phyloP scores from a whole-genome alignment of 2,888 invertebrate genomes.

The Tetrapedia diversipes region DNA sequence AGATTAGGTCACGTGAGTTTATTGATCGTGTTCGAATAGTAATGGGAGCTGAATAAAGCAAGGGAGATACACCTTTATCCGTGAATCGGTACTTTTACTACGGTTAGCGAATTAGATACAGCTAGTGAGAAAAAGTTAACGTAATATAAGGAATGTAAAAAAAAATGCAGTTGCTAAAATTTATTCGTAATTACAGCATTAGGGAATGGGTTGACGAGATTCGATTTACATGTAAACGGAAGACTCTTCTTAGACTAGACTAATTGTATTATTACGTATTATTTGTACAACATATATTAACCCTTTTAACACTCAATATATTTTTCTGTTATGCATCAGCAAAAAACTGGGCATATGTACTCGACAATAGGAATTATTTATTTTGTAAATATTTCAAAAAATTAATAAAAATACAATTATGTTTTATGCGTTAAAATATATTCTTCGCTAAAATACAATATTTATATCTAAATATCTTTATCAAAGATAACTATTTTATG shows the following conservation, averaged over 20 bases:
- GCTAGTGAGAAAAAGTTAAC: slow-evolving; percentile 1
- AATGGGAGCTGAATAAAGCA: background rate
- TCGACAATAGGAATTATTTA: background rate
- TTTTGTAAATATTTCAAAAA: background rate
- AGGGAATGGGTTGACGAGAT: slow-evolving; percentile 24
- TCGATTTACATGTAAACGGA: slow-evolving; percentile 47
- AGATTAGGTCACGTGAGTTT: background rate
- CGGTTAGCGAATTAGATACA: background rate
- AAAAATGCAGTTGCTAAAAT: slow-evolving; percentile 31
- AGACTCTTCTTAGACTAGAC: slow-evolving; percentile 59
- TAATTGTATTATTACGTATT: slow-evolving; percentile 52
- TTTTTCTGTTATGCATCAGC: no score
- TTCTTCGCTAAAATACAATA: background rate
- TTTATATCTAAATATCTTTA: background rate
- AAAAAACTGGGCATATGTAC: no score
- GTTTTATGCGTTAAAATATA: background rate
- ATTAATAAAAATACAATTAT: background rate
- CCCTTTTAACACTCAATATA: slow-evolving; percentile 41
- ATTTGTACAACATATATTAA: slow-evolving; percentile 38
- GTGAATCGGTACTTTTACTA: slow-evolving; percentile 38
- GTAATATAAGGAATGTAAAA: slow-evolving; percentile 25
- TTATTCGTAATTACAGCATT: slow-evolving; percentile 42
- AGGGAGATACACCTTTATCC: slow-evolving; percentile 23
- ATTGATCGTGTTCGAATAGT: background rate
- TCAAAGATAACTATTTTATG: background rate